These are phyloP conservation scores for Tichodroma muraria DNA, from an alignment of 2,113 vertebrate species.

Conservation along the genomic window DNA sequence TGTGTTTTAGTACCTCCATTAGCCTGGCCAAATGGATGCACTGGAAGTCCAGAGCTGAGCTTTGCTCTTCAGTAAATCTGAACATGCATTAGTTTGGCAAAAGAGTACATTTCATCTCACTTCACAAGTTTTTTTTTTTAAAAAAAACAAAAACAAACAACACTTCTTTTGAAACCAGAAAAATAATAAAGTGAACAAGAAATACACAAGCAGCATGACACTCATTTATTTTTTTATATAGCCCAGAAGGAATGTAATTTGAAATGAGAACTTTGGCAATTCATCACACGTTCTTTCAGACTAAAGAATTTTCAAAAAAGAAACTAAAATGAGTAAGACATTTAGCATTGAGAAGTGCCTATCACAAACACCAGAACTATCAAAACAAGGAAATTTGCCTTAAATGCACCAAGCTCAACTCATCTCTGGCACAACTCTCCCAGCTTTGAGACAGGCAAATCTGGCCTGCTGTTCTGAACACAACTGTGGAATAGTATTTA, in stretches of 20 bases:
- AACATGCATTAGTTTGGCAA: not conserved
- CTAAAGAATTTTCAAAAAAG: constrained; percentile 13
- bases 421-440: not conserved
- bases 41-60: not conserved
- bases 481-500: not conserved
- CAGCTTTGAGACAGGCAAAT: not conserved
- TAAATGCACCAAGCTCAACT: not conserved
- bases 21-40: not conserved
- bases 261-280: constrained; percentile 39
- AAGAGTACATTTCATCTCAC: not conserved
- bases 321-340: not conserved
- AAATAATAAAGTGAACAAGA: constrained; percentile 28
- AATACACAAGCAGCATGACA: constrained; percentile 24
- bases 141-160: too few relatives aligned
- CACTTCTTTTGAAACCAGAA: constrained; percentile 19
- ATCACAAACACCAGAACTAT: not conserved
- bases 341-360: not conserved
- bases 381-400: not conserved
- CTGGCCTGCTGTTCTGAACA: not conserved
- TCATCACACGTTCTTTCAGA: not conserved
- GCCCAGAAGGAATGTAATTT: constrained; percentile 30
- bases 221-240: constrained; percentile 41
- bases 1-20: not conserved
- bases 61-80: not conserved
- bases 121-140: not conserved